Evolutionary conservation across 2,888 invertebrate genomes (phyloP).

Genomic region (Bedellia somnulentella): DNA sequence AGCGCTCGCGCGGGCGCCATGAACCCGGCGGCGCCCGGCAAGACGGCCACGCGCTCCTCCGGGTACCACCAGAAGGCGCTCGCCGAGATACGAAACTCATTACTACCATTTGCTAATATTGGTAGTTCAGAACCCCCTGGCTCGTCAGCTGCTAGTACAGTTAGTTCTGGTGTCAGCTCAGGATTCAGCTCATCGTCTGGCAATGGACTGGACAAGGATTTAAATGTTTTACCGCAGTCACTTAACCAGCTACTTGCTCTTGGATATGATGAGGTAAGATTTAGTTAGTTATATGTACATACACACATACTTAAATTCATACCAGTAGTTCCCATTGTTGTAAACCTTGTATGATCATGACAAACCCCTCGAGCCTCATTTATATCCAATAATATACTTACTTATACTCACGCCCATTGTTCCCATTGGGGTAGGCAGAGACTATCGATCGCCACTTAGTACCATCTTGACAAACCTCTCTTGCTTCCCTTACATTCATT

Average conservation of each 20-base stretch:
- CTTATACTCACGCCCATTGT: too few relatives aligned
- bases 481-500: too few relatives aligned
- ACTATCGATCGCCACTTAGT: too few relatives aligned
- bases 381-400: too few relatives aligned
- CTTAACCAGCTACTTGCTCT: slow-evolving; percentile 68
- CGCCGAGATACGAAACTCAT: slow-evolving; percentile 82
- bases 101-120: slow-evolving; percentile 78
- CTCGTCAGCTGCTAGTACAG: slow-evolving; percentile 76
- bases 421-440: too few relatives aligned
- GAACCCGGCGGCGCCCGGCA: slow-evolving; percentile 66
- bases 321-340: slow-evolving; percentile 7
- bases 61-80: slow-evolving; percentile 87
- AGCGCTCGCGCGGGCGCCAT: slow-evolving; percentile 62
- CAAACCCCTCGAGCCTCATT: too few relatives aligned
- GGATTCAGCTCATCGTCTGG: slow-evolving; percentile 62
- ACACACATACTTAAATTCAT: background rate
- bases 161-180: slow-evolving; percentile 61
- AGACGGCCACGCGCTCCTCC: slow-evolving; percentile 70
- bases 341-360: too few relatives aligned
- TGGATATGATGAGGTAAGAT: slow-evolving; percentile 74
- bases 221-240: slow-evolving; percentile 65
- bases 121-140: slow-evolving; percentile 64
- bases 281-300: background rate
- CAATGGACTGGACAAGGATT: slow-evolving; percentile 66
- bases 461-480: too few relatives aligned